Conservation (phyloP, 2,888 invertebrate genomes). For the Chrysopilus asiliformis region DNA sequence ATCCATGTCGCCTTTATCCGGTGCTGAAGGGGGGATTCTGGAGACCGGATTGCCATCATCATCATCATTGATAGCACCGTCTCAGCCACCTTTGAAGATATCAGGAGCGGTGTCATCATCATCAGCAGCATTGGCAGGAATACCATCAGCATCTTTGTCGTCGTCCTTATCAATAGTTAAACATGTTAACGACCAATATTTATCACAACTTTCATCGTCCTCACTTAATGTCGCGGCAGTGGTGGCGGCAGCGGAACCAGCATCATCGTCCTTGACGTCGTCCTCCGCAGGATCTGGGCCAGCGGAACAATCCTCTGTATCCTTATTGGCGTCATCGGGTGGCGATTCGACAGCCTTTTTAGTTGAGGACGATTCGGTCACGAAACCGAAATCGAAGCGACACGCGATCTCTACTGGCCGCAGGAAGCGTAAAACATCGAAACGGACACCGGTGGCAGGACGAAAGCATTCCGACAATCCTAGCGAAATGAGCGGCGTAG, state of each 20-base stretch:
- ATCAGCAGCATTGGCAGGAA: neutral
- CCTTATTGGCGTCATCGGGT: no score
- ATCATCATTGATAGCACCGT: slow-evolving; percentile 1
- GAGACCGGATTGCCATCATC: slow-evolving; percentile 1
- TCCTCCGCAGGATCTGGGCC: neutral
- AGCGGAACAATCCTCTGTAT: neutral
- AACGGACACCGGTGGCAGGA: slow-evolving; percentile 6
- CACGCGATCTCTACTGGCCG: slow-evolving; percentile 9
- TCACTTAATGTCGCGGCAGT: neutral
- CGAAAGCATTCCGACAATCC: slow-evolving; percentile 1
- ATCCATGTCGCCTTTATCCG: neutral
- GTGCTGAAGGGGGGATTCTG: no score
- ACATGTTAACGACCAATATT: slow-evolving; percentile 8
- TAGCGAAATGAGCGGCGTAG: no score
- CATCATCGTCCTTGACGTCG: neutral
- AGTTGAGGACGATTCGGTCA: no score
- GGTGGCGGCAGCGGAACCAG: neutral
- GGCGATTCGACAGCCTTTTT: no score
- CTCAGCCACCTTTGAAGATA: neutral
- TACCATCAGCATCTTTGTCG: slow-evolving; percentile 2
- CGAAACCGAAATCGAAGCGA: slow-evolving; percentile 9
- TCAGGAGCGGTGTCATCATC: neutral
- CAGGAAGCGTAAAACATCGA: slow-evolving; percentile 12
- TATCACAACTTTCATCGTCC: slow-evolving; percentile 2
- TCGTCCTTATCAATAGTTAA: slow-evolving; percentile 2